Base-by-base conservation (phyloP, 1,140 invertebrate genomes). In the Ceratina calcarata region DNA sequence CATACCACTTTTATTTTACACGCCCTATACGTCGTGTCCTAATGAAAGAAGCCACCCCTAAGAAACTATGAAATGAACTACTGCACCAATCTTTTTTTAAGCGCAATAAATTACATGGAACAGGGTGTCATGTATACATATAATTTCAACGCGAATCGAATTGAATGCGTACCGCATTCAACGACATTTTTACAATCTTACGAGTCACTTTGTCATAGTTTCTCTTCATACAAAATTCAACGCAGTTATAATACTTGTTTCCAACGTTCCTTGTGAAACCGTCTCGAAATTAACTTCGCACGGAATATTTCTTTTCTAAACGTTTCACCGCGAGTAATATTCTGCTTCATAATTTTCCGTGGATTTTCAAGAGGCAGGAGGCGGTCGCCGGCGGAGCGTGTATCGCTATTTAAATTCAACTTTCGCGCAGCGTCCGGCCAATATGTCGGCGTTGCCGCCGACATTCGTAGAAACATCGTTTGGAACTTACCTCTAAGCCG, bases 401-500 rank as follows among this genome's bases (percentile, higher is more conserved):
- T 67, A 58, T 24, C 65, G 57, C 45, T 58, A 45, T 45, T 45
- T 60, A 45, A 76, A 76, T 27, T 57, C 53, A 4, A 53, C 20
- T 67, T 67, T 45, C 49, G 20, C 18, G 27, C 18, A 2, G 16
- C 58, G 22, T 16, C 60, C 53, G 62, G 24, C 51, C n/a, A 57
- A 57, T 22, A 32, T 67, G 20, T 57, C 15, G 37, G 37, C 27
- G 24, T 37, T 37, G 2, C 45, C 0, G 20, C 24, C 24, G 66
- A 55, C 67, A 62, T 70, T 53, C 58, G 67, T 71, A 55, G 24
- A 72, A 78, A 64, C 51, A 64, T 55, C 22, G 72, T 78, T 78
- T 62, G 27, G 16, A 32, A 45, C 37, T 45, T 45, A 45, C 37
- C 37, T 45, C 37, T 10, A 10, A 45, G 37, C 37, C 37, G 37